These are phyloP conservation scores for Sebastes oblongus DNA, from an alignment of 2,797 vertebrate genomes.

Conservation along the genomic window DNA sequence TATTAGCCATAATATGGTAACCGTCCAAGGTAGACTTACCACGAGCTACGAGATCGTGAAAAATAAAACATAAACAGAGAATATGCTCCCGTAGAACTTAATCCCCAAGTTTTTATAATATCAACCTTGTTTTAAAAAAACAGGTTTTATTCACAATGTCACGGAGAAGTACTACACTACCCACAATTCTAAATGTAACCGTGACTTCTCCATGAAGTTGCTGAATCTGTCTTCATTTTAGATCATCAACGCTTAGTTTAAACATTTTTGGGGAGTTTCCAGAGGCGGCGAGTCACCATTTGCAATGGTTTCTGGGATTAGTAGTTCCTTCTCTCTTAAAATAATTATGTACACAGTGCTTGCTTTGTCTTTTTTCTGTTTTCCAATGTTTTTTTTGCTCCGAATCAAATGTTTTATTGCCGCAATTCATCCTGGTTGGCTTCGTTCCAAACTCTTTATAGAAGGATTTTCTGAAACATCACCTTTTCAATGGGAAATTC, in stretches of 20 bases:
- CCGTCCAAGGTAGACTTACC: too few relatives aligned
- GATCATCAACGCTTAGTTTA: background rate
- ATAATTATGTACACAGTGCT: background rate
- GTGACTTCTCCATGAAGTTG: background rate
- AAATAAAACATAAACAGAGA: too few relatives aligned
- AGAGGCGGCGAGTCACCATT: background rate
- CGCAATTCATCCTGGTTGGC: background rate
- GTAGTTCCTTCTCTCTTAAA: background rate
- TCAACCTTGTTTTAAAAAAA: too few relatives aligned
- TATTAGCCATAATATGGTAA: background rate
- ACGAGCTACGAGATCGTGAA: background rate
- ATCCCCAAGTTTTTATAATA: too few relatives aligned
- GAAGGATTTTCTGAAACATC: background rate
- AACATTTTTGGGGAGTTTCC: background rate
- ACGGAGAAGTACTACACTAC: too few relatives aligned
- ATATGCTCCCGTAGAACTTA: background rate
- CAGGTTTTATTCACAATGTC: too few relatives aligned
- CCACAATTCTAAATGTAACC: too few relatives aligned
- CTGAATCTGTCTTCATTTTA: background rate
- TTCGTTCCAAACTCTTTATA: background rate
- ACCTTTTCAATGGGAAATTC: background rate
- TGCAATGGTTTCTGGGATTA: background rate
- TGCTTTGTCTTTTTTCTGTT: background rate
- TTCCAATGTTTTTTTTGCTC: background rate
- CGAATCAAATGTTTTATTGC: background rate